phyloP scores from a whole-genome alignment of 2,888 invertebrate genomes.

The Syrista parreyssii region DNA sequence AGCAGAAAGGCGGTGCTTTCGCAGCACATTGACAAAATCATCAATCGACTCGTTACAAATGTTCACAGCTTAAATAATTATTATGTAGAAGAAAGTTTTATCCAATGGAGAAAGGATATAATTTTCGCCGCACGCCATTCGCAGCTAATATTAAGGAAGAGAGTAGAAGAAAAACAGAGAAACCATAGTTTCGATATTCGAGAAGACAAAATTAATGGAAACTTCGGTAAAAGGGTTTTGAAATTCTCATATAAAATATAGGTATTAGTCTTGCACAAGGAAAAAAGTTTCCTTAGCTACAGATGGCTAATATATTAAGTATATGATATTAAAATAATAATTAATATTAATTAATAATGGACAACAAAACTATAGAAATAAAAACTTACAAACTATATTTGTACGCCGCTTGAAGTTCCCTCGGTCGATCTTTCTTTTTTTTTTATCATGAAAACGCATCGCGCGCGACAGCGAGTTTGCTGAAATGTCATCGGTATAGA shows the following conservation, averaged over 20 bases:
- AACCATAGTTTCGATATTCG: no score
- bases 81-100: no score
- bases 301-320: slow-evolving; percentile 28
- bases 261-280: slow-evolving; percentile 31
- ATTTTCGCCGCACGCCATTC: no score
- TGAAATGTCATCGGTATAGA: no score
- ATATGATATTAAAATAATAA: slow-evolving; percentile 33
- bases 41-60: no score
- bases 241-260: slow-evolving; percentile 25
- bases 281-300: slow-evolving; percentile 20
- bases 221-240: slow-evolving; percentile 6
- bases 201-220: no score
- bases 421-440: slow-evolving; percentile 1
- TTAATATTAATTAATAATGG: slow-evolving; percentile 29
- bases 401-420: slow-evolving; percentile 49
- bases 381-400: slow-evolving; percentile 54
- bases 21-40: not conserved
- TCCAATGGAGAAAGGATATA: no score
- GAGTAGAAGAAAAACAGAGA: no score
- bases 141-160: no score
- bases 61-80: no score
- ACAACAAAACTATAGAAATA: slow-evolving; percentile 35
- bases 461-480: no score
- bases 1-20: not conserved
- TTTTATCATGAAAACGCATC: no score